Percentiles rank a stretch among this genome's conserved stretches.
These are phyloP conservation scores for Hedya salicella DNA, from an alignment of 2,888 invertebrate species.

Conservation along the genomic window DNA sequence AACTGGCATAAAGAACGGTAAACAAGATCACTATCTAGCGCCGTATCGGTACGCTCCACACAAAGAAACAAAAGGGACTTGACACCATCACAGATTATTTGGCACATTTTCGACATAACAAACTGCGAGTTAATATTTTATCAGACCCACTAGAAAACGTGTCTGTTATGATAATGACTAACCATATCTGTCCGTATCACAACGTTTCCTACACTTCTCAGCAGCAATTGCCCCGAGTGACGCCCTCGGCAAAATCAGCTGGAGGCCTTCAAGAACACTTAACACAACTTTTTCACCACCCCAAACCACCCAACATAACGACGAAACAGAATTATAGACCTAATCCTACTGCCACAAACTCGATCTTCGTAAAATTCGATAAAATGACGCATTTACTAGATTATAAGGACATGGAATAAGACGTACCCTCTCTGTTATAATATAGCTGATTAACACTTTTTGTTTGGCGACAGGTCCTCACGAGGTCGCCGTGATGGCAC, in stretches of 20 bases:
- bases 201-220: constrained; percentile 66
- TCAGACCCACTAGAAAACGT: constrained; percentile 65
- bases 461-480: constrained; percentile 79
- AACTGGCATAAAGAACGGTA: constrained; percentile 66
- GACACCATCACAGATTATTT: constrained; percentile 68
- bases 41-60: constrained; percentile 69
- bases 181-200: constrained; percentile 74
- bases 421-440: constrained; percentile 85
- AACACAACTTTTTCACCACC: constrained; percentile 49
- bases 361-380: constrained; percentile 72
- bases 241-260: constrained; percentile 81
- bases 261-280: constrained; percentile 66
- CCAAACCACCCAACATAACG: constrained; percentile 42
- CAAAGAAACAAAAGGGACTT: constrained; percentile 76
- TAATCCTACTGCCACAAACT: constrained; percentile 61
- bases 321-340: constrained; percentile 49
- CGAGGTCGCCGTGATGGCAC: constrained; percentile 78
- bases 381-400: constrained; percentile 85
- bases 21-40: constrained; percentile 75
- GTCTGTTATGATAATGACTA: constrained; percentile 78
- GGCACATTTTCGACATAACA: constrained; percentile 61
- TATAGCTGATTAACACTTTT: constrained; percentile 77
- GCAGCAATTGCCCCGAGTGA: constrained; percentile 63
- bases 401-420: constrained; percentile 77
- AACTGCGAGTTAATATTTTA: constrained; percentile 60